Conservation (phyloP, 92 coral and sea anemone species). For the Parazoanthus swiftii region DNA sequence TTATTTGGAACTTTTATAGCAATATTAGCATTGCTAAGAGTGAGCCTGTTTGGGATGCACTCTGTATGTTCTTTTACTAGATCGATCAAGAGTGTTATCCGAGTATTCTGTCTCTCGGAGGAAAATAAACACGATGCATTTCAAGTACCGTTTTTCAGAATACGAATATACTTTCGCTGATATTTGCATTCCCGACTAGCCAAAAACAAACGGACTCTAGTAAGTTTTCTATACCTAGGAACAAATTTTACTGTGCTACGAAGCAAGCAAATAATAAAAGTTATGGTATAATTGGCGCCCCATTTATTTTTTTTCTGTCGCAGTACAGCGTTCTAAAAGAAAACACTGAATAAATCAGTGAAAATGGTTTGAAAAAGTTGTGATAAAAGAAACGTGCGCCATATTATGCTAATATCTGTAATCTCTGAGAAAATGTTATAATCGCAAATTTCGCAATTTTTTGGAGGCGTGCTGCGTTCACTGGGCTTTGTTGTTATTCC, state of each 20-base stretch:
- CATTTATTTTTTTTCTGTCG: too few relatives aligned
- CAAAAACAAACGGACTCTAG: background rate
- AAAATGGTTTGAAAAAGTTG: background rate
- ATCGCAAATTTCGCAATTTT: background rate
- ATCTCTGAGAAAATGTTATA: background rate
- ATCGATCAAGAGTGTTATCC: background rate
- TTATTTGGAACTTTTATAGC: too few relatives aligned
- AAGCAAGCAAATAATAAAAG: background rate
- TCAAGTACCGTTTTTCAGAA: too few relatives aligned
- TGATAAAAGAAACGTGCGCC: background rate
- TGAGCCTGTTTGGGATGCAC: background rate
- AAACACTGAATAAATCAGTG: background rate
- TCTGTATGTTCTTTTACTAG: too few relatives aligned
- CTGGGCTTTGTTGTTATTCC: slow-evolving; percentile 10
- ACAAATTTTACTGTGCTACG: background rate
- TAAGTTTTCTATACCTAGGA: too few relatives aligned
- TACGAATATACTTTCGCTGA: background rate
- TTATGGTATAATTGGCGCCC: background rate
- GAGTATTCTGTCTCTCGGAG: background rate
- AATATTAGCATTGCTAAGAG: background rate
- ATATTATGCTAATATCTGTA: slow-evolving; percentile 9
- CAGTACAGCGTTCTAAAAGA: background rate
- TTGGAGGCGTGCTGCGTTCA: slow-evolving; percentile 30
- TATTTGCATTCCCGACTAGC: background rate
- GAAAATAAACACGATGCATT: background rate